Conservation (phyloP, 2,797 vertebrate species). For the Anguilla marmorata region DNA sequence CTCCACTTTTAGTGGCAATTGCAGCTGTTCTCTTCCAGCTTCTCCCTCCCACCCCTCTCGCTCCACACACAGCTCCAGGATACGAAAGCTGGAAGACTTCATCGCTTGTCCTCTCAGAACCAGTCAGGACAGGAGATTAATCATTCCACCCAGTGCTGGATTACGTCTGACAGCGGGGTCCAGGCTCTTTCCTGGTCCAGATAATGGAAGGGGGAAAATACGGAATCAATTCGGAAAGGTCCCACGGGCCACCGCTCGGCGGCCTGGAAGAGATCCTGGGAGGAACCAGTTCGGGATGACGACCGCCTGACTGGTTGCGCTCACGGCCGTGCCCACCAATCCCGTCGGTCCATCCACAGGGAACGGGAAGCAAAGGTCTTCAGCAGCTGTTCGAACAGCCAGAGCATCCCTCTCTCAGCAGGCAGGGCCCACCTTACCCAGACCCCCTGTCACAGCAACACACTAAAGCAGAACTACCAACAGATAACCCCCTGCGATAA, state of each 20-base stretch:
- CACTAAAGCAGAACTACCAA: not conserved
- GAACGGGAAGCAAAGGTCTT: not conserved
- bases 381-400: not conserved
- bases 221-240: not conserved
- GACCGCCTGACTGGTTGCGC: not conserved
- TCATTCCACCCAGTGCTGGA: not conserved
- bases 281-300: not conserved
- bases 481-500: not conserved
- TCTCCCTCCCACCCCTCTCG: not conserved
- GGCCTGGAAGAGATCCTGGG: not conserved
- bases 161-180: not conserved
- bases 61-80: not conserved
- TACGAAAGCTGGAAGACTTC: not conserved
- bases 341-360: not conserved
- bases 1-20: not conserved
- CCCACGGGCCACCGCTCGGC: not conserved
- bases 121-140: conserved; percentile 1
- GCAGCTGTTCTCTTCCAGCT: not conserved
- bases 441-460: not conserved
- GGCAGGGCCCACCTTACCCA: not conserved
- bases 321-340: not conserved
- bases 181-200: not conserved
- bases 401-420: not conserved
- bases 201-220: not conserved
- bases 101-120: not conserved